These are phyloP conservation scores for Procambarus virginalis DNA, from an alignment of 1,140 invertebrate genomes.

Conservation along the genomic window DNA sequence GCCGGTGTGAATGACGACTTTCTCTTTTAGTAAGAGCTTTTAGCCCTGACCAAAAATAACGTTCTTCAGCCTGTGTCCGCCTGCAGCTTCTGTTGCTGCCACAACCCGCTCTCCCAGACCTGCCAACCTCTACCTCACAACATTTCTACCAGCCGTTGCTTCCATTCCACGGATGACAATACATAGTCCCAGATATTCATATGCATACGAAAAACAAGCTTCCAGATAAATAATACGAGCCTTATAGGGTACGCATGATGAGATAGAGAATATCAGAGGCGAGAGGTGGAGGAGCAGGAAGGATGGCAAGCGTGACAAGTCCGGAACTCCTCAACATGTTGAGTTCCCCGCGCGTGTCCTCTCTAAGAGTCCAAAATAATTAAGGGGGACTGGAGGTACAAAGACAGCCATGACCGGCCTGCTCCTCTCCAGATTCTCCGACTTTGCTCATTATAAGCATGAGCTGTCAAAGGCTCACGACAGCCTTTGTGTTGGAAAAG, in stretches of 20 bases:
- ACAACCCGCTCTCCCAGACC: conserved; percentile 4
- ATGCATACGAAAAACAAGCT: neutral
- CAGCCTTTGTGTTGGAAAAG: conserved; percentile 62
- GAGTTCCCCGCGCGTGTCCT: conserved; percentile 47
- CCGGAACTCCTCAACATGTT: conserved; percentile 21
- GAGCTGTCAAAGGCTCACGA: conserved; percentile 61
- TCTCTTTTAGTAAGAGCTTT: conserved; percentile 45
- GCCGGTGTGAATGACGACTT: conserved; percentile 47
- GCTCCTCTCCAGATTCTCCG: conserved; percentile 52
- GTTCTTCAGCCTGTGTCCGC: conserved; percentile 6
- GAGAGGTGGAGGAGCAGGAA: neutral
- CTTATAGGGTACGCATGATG: neutral
- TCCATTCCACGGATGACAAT: neutral
- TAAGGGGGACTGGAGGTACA: conserved; percentile 61
- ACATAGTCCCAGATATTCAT: neutral
- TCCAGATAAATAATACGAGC: neutral
- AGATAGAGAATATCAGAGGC: neutral
- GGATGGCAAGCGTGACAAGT: neutral
- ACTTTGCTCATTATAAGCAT: conserved; percentile 68
- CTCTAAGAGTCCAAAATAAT: conserved; percentile 60
- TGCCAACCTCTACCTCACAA: conserved; percentile 20
- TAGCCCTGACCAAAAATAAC: conserved; percentile 36
- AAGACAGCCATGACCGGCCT: conserved; percentile 62
- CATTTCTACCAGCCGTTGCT: neutral
- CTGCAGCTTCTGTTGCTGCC: neutral